Conservation (phyloP, 2,888 invertebrate genomes). For the Syrphus vitripennis region DNA sequence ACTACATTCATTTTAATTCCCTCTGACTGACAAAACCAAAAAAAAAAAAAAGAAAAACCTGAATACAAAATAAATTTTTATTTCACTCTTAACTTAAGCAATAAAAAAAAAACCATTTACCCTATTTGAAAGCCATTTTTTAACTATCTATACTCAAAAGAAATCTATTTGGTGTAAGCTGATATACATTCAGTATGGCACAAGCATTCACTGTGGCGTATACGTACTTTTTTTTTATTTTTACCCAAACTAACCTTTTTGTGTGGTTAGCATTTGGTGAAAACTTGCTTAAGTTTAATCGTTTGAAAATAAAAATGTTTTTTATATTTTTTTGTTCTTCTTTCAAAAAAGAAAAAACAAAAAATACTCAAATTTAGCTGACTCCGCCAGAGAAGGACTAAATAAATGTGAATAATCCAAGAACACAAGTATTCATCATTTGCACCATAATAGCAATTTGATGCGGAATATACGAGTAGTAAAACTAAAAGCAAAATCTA, state of each 20-base stretch:
- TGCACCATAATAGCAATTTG: slow-evolving; percentile 17
- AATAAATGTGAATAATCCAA: slow-evolving; percentile 2
- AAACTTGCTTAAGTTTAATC: slow-evolving; percentile 11
- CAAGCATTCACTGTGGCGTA: slow-evolving; percentile 7
- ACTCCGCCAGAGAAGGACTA: background rate
- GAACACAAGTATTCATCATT: slow-evolving; percentile 4
- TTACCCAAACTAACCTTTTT: background rate
- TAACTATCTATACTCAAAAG: background rate
- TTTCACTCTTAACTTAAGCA: background rate
- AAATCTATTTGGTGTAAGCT: background rate
- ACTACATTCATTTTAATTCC: background rate
- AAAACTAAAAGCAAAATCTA: background rate
- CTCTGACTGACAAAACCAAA: background rate
- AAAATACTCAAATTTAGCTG: background rate
- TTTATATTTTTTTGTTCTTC: background rate
- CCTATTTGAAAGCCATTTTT: background rate
- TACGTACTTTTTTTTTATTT: slow-evolving; percentile 1
- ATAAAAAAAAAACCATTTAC: background rate
- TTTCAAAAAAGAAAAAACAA: background rate
- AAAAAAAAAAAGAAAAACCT: background rate
- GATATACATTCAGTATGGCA: background rate
- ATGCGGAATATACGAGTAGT: background rate
- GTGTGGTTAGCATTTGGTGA: background rate
- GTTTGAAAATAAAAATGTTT: slow-evolving; percentile 11
- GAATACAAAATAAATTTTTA: background rate